Base-by-base conservation (phyloP, 2,113 vertebrate genomes). In the Tetrao urogallus region DNA sequence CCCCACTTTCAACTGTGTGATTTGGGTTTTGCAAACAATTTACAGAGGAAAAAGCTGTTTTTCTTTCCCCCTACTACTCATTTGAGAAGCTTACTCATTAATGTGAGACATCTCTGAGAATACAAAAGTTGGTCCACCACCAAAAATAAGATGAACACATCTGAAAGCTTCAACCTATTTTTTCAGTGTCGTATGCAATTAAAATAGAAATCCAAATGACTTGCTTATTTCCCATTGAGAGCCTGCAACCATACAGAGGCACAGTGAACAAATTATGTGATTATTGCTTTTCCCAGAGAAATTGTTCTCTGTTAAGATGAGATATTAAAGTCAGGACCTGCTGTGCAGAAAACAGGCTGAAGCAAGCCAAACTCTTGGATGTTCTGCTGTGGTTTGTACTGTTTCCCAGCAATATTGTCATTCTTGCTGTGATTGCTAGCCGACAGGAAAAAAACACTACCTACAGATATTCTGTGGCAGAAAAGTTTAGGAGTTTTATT, bases 281-380 rank as follows among this genome's bases (percentile, higher is more conserved):
- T 91, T 96, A 85, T 75, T 93, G 69, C 60, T 91, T 92, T 97
- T 96, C 80, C 36, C 86, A 89, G 83, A 93, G 82, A 96, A 94
- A 92, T 72, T 90, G 85, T 95, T 96, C 92, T 91, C 16, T 93
- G 93, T 93, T 95, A 96, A 95, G 76, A 60, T 70, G 72, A 91
- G 91, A 92, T 93, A 89, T 95, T 96, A 94, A 92, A 97, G 80
- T 52, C 83, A 94, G 64, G 74, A 57, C 89, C 91, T 95, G 82
- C 93, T 96, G 96, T 94, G 93, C 85, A 95, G 92, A 95, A 97
- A 96, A 95, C 94, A 95, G 92, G 66, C 66, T 93, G 80, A 92
- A 95, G 76, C 45, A 71, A 89, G 81, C 63, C 76, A 88, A 86
- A 11, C 9, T 88, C 95, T 96, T 88, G 80, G 83, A 93, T 77